A percentile compares a stretch with the other conserved stretches of the same genome.
Conservation (phyloP, 2,888 invertebrate genomes). For the Ptychoptera contaminata region DNA sequence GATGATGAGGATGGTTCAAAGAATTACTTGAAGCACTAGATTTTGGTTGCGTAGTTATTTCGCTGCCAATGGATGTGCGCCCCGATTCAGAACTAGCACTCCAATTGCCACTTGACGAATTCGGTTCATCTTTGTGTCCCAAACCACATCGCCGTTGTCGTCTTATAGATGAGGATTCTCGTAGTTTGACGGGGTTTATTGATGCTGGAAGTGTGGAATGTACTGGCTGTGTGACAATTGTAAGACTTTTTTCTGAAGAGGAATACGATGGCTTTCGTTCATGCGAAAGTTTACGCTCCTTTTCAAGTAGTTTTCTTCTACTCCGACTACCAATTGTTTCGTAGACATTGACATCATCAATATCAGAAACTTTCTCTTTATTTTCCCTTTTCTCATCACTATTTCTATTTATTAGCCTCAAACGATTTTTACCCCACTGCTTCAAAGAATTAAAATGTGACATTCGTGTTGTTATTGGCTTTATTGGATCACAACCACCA, state of each 20-base stretch:
- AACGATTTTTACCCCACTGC: conserved; percentile 69
- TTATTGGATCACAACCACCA: conserved; percentile 24
- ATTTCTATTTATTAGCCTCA: conserved; percentile 55
- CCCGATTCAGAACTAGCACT: conserved; percentile 84
- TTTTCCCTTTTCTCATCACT: conserved; percentile 12
- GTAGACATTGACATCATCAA: conserved; percentile 45
- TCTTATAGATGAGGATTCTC: conserved; percentile 57
- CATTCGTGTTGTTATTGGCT: conserved; percentile 32
- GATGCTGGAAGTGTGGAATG: conserved; percentile 7
- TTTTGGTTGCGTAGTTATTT: conserved; percentile 55
- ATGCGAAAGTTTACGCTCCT: conserved; percentile 49
- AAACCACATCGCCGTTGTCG: conserved; percentile 47
- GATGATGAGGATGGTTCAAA: conserved; percentile 39
- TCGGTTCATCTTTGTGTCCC: conserved; percentile 59
- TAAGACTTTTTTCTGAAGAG: conserved; percentile 56
- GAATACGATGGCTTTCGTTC: conserved; percentile 67
- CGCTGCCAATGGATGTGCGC: conserved; percentile 69
- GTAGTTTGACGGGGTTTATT: conserved; percentile 47
- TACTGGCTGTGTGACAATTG: conserved; percentile 36
- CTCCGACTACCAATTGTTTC: conserved; percentile 45
- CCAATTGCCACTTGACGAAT: conserved; percentile 90
- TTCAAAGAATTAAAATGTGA: conserved; percentile 68
- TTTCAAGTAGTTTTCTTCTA: conserved; percentile 38
- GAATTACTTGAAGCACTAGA: conserved; percentile 57
- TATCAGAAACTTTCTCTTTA: conserved; percentile 32